A percentile compares a stretch with the other conserved stretches of the same genome.
Evolutionary conservation across 2,797 vertebrate genomes (phyloP).

Genomic region (Urosaurus nigricauda): DNA sequence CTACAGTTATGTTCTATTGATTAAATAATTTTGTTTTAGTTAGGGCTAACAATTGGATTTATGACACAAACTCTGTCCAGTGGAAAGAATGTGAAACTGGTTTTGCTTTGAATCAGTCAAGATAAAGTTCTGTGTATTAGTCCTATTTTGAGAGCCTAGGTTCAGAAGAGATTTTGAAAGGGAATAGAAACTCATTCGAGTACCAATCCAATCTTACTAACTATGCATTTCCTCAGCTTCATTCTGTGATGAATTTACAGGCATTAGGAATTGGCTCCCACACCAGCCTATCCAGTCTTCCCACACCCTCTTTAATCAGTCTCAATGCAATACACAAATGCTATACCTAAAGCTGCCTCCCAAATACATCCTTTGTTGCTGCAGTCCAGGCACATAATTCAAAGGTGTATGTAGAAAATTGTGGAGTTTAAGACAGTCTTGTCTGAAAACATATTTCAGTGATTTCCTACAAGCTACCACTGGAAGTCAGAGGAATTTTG

Average conservation of each 20-base stretch:
- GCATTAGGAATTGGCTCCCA: background rate
- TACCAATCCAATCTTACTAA: background rate
- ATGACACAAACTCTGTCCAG: background rate
- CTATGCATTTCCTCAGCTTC: background rate
- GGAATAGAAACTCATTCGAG: background rate
- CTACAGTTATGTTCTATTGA: no score
- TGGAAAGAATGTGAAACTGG: background rate
- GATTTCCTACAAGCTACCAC: background rate
- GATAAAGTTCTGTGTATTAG: background rate
- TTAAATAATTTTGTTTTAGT: no score
- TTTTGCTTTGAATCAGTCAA: background rate
- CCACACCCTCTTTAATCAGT: background rate
- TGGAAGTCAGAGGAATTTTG: background rate
- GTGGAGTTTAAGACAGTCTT: background rate
- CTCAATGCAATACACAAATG: background rate
- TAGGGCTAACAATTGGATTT: no score
- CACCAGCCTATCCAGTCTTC: background rate
- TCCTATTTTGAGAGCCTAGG: background rate
- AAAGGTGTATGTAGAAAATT: background rate
- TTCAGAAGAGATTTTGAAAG: background rate
- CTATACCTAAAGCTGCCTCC: background rate
- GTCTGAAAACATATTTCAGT: background rate
- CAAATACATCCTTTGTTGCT: background rate
- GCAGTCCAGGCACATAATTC: background rate
- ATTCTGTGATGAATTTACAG: background rate